Conservation (phyloP, 2,113 vertebrate species). For the Bubo scandiacus region DNA sequence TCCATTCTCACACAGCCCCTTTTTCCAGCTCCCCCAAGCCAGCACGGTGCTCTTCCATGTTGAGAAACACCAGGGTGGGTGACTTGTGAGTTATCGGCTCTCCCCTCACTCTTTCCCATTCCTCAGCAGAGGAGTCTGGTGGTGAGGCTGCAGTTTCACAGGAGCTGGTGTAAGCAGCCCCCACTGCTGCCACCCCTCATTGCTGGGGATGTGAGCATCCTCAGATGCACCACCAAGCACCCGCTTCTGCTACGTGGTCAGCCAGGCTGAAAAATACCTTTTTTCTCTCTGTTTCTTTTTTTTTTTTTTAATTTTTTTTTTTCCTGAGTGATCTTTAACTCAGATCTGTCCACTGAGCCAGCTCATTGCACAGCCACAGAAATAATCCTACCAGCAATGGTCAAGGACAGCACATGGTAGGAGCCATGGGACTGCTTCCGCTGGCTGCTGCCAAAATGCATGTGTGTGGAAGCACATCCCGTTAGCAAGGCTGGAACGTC, state of each 20-base stretch:
- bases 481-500: not conserved
- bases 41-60: not conserved
- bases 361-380: not conserved
- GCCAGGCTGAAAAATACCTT: not conserved
- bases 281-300: not conserved
- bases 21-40: not conserved
- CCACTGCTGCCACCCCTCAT: not conserved
- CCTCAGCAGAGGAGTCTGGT: not conserved
- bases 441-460: not conserved
- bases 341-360: not conserved
- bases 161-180: not conserved
- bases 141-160: not conserved
- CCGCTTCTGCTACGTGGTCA: not conserved
- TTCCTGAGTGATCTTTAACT: not conserved
- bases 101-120: not conserved
- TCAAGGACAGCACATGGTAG: not conserved
- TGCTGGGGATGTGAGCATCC: not conserved
- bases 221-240: not conserved
- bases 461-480: not conserved
- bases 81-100: not conserved
- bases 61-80: not conserved
- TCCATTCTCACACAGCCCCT: not conserved
- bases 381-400: not conserved
- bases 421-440: not conserved
- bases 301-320: no score